Conservation (phyloP, 1,140 invertebrate genomes). For the Dermatophagoides farinae region DNA sequence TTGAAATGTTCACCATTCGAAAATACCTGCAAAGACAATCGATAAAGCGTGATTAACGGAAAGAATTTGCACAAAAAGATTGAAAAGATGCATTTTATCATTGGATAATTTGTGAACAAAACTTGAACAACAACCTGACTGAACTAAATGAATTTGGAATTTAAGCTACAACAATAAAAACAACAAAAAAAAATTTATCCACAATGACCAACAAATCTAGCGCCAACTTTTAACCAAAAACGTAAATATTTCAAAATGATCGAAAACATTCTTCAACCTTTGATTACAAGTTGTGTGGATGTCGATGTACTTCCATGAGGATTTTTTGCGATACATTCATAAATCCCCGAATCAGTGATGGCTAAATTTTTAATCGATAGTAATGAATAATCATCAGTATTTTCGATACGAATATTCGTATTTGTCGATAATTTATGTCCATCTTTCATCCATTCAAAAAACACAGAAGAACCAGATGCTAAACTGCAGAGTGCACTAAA, state of each 20-base stretch:
- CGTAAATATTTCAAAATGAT: not conserved
- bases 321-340: not conserved
- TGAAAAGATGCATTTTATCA: not conserved
- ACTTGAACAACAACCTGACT: not conserved
- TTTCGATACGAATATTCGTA: not conserved
- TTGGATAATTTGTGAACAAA: not conserved
- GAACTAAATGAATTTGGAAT: too few species aligned
- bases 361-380: not conserved
- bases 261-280: not conserved
- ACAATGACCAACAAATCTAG: not conserved
- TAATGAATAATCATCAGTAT: not conserved
- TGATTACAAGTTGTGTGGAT: not conserved
- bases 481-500: not conserved
- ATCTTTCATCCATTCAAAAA: not conserved
- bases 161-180: too few species aligned
- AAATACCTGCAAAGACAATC: not conserved
- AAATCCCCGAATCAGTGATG: conserved; percentile 1
- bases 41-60: not conserved
- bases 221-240: not conserved
- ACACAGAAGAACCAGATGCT: not conserved
- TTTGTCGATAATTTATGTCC: not conserved
- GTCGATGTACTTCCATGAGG: not conserved
- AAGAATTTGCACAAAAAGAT: not conserved
- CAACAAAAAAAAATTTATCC: too few species aligned
- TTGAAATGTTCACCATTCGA: not conserved